Percentiles rank a stretch among this genome's conserved stretches.
phyloP scores from a whole-genome alignment of 2,113 vertebrate species.

The Hippoglossus stenolepis region DNA sequence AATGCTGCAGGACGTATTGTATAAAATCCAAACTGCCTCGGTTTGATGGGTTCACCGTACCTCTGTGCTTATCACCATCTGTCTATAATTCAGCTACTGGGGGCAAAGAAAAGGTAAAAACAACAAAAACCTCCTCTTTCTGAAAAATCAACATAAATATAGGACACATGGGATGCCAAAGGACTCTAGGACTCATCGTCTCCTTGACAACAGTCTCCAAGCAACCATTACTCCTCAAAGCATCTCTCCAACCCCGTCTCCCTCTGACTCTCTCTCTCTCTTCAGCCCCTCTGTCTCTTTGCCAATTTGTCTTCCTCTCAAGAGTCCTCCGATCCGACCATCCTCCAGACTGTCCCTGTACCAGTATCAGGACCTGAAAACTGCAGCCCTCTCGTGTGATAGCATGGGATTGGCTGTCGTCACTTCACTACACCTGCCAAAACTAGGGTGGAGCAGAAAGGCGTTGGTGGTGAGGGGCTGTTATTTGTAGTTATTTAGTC shows the following conservation, averaged over 20 bases:
- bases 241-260: slow-evolving; percentile 69
- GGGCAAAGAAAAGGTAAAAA: slow-evolving; percentile 7
- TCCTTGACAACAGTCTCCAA: slow-evolving; percentile 85
- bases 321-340: slow-evolving; percentile 38
- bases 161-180: slow-evolving; percentile 78
- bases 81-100: neutral
- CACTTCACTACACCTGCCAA: slow-evolving; percentile 8
- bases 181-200: slow-evolving; percentile 77
- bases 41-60: slow-evolving; percentile 9
- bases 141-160: slow-evolving; percentile 72
- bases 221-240: slow-evolving; percentile 84
- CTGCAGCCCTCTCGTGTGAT: slow-evolving; percentile 16
- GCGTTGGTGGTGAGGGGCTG: too few species aligned
- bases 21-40: slow-evolving; percentile 5
- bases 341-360: neutral
- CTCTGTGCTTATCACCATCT: neutral
- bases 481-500: too few species aligned
- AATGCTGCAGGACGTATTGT: neutral
- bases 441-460: slow-evolving; percentile 1
- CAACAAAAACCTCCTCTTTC: slow-evolving; percentile 11
- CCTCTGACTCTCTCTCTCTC: slow-evolving; percentile 51
- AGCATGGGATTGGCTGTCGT: neutral
- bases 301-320: slow-evolving; percentile 64
- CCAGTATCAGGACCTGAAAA: slow-evolving; percentile 16
- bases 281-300: slow-evolving; percentile 61